phyloP scores from a whole-genome alignment of 2,888 invertebrate species.

The Lasioglossum figueresi region DNA sequence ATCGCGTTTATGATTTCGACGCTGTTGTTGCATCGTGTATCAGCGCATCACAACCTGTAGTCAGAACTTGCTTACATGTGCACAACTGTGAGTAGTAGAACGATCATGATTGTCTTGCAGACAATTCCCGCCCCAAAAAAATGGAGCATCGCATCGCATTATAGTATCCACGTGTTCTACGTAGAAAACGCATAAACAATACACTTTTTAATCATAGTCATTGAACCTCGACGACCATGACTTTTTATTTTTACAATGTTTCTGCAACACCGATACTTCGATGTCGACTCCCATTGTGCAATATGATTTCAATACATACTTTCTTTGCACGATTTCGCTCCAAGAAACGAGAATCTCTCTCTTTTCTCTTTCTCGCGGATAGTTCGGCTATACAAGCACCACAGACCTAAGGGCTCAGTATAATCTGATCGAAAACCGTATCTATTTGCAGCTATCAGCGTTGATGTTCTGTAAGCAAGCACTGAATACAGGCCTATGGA shows the following conservation, averaged over 20 bases:
- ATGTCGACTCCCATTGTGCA: conserved; percentile 8
- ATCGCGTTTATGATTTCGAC: conserved; percentile 5
- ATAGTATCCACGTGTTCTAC: conserved; percentile 7
- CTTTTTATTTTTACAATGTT: neutral
- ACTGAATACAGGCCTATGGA: conserved; percentile 61
- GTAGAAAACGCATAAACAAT: conserved; percentile 5
- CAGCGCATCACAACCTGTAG: conserved; percentile 42
- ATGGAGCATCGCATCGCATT: neutral
- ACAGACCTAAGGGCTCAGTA: conserved; percentile 14
- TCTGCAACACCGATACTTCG: neutral
- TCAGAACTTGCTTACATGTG: conserved; percentile 58
- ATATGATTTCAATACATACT: conserved; percentile 21
- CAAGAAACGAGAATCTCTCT: conserved; percentile 11
- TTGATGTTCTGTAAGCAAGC: conserved; percentile 62
- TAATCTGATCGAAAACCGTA: conserved; percentile 50
- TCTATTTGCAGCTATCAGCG: conserved; percentile 59
- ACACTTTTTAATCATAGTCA: conserved; percentile 14
- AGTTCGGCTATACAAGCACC: conserved; percentile 43
- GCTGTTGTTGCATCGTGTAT: conserved; percentile 41
- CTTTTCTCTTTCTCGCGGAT: conserved; percentile 17
- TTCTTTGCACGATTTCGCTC: conserved; percentile 34
- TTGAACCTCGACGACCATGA: neutral
- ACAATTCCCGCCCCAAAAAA: neutral
- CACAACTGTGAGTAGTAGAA: conserved; percentile 45
- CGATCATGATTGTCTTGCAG: conserved; percentile 14